Conservation (phyloP, 2,888 invertebrate genomes). For the Chrysolina haemoptera region DNA sequence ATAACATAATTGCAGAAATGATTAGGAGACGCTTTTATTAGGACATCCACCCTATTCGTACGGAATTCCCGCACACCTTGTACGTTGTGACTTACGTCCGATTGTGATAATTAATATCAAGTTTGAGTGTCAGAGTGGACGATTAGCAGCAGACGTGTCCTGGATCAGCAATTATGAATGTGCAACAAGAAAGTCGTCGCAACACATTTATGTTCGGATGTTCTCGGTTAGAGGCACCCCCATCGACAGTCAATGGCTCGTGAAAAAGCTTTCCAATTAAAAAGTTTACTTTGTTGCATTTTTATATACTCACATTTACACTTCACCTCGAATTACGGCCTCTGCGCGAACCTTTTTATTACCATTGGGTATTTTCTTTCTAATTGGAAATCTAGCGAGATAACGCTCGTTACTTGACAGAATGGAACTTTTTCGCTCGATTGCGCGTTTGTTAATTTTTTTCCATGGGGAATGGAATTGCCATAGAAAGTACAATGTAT, state of each 20-base stretch:
- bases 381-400: slow-evolving; percentile 36
- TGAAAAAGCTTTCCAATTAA: slow-evolving; percentile 57
- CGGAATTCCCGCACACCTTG: slow-evolving; percentile 14
- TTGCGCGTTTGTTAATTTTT: slow-evolving; percentile 22
- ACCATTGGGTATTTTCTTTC: slow-evolving; percentile 41
- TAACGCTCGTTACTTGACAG: slow-evolving; percentile 32
- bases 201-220: slow-evolving; percentile 41
- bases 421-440: slow-evolving; percentile 23
- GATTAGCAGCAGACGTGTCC: slow-evolving; percentile 55
- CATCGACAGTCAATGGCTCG: slow-evolving; percentile 49
- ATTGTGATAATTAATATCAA: slow-evolving; percentile 47
- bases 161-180: slow-evolving; percentile 47
- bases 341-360: slow-evolving; percentile 45
- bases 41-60: neutral
- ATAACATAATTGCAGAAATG: too few relatives aligned
- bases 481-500: slow-evolving; percentile 14
- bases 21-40: too few relatives aligned
- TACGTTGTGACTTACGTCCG: slow-evolving; percentile 33
- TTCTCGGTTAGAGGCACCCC: slow-evolving; percentile 47
- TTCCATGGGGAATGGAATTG: neutral
- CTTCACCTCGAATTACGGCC: slow-evolving; percentile 44
- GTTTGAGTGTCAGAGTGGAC: slow-evolving; percentile 48
- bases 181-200: slow-evolving; percentile 46
- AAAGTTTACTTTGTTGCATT: slow-evolving; percentile 60
- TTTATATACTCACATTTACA: slow-evolving; percentile 52